Evolutionary conservation across 2,113 vertebrate genomes (phyloP), one percentile per base, ranked within the genome.

Genomic region (Tichodroma muraria): DNA sequence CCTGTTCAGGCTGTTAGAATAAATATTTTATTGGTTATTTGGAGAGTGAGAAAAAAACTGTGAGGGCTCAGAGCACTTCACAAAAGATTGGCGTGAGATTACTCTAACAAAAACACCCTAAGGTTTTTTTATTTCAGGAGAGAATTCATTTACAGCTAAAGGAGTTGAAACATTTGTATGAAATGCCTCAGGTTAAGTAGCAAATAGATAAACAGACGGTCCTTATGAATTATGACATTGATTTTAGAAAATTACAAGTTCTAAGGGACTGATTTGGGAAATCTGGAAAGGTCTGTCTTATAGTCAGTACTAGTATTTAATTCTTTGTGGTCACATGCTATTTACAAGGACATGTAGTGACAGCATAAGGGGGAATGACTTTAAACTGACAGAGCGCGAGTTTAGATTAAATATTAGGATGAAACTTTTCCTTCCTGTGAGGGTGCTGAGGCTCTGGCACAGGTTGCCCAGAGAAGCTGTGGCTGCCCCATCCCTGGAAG

Each of bases 21-120:
- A 94, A 97, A 97, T 97, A 96, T 97, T 97, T 98, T 93, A 97
- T 95, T 69, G 50, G 68, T 50, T 91, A 18, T 68, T 54, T 54
- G 66, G 93, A 92, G 90, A 87, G 54, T 59, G 16, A 60, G 49
- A 56, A 65, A 76, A 64, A 93, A 80, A 80, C 13, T 64, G 60
- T 56, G 76, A 92, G 77, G n/a, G 28, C 86, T 95, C 61, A 59
- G 72, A 91, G 93, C 5, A 8, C 50, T 31, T 64, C 53, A 84
- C 82, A 89, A 87, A 94, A 79, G 83, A 83, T 38, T 49, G 65
- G 53, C 96, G 94, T 87, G 96, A 97, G 96, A 95, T 96, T 92
- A 86, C 81, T 95, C 57, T 80, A 92, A 53, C 65, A 88, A 42
- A 38, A 95, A 66, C 54, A 87, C 77, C 86, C 92, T 64, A 15